Evolutionary conservation across 1,140 invertebrate species (phyloP).

Genomic region (Pogonognathellus flavescens): DNA sequence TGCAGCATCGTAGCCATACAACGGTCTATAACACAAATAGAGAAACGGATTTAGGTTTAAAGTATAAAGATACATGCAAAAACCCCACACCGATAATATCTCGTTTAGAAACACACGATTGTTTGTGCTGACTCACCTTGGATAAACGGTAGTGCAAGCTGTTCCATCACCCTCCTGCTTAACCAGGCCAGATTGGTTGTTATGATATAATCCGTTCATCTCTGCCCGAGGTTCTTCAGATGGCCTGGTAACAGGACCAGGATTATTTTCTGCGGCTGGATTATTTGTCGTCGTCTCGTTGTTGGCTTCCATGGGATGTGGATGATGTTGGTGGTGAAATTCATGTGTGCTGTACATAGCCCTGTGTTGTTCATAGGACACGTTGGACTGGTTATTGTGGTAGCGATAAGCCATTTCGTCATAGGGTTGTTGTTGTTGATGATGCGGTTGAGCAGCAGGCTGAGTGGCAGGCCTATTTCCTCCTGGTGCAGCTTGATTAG

Average conservation of each 20-base stretch:
- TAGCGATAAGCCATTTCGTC: slow-evolving; percentile 62
- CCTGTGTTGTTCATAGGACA: slow-evolving; percentile 50
- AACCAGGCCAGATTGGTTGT: slow-evolving; percentile 72
- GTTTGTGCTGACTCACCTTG: slow-evolving; percentile 77
- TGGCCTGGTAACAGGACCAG: slow-evolving; percentile 4
- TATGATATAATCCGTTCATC: slow-evolving; percentile 66
- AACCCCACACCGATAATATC: no score
- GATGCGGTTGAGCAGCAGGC: slow-evolving; percentile 16
- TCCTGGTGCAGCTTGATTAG: slow-evolving; percentile 30
- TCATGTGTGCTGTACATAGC: slow-evolving; percentile 53
- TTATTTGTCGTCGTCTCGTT: slow-evolving; percentile 43
- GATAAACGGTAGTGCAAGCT: slow-evolving; percentile 80
- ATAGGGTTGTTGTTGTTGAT: slow-evolving; percentile 39
- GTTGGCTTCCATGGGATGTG: slow-evolving; percentile 39
- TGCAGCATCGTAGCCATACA: slow-evolving; percentile 83
- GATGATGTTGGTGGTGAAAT: slow-evolving; percentile 60
- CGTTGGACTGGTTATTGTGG: slow-evolving; percentile 55
- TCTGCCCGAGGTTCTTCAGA: slow-evolving; percentile 63
- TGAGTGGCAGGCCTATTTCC: slow-evolving; percentile 37
- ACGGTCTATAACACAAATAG: slow-evolving; percentile 74
- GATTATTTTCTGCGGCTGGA: slow-evolving; percentile 1
- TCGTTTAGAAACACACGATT: no score
- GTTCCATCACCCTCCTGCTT: slow-evolving; percentile 68
- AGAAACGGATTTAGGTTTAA: neutral
- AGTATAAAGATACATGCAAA: neutral